Base-by-base conservation (phyloP, 2,113 vertebrate genomes). In the Empidonax traillii region DNA sequence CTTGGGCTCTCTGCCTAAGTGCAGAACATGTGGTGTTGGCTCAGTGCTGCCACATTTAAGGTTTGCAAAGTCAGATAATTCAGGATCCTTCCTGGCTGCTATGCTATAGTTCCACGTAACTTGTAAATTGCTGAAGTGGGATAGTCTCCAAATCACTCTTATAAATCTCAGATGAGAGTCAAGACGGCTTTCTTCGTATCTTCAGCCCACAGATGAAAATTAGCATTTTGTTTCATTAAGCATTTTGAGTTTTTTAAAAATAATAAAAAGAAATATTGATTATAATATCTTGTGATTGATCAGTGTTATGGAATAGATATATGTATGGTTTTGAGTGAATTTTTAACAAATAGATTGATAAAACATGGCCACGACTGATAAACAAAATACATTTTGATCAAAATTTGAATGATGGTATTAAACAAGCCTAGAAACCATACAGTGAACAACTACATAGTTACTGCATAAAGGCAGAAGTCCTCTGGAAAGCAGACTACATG, bases 301-400 rank as follows among this genome's bases (percentile, higher is more conserved):
- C 23, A 65, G 2, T 65, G 19, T 56, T 43, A 80, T 2, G 7
- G n/a, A 56, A 47, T 3, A 72, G 7, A 3, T 61, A 2, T 25
- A 8, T 20, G 2, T 37, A 8, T 49, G 4, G 5, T n/a, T 72
- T 19, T 5, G 5, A 65, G 5, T 44, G 27, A 77, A 52, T 44
- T 16, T 86, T 39, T 49, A 44, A 56, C 5, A 88, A 72, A 59
- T 6, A 61, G 6, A 49, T 49, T 52, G 49, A 47, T 41, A 56
- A 59, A 18, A 21, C 7, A 15, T 0, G 0, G 2, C 5, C 68
- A 4, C 46, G 39, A 61, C 9, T 41, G 20, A 69, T 12, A 10
- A 13, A 25, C 1, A 5, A 59, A 74, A 46, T 35, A 74, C 8
- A 73, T 30, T 17, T 61, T 56, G 12, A 62, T 46, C n/a, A 67